phyloP scores from a whole-genome alignment of 2,888 invertebrate species.

The Cheilosia impressa region DNA sequence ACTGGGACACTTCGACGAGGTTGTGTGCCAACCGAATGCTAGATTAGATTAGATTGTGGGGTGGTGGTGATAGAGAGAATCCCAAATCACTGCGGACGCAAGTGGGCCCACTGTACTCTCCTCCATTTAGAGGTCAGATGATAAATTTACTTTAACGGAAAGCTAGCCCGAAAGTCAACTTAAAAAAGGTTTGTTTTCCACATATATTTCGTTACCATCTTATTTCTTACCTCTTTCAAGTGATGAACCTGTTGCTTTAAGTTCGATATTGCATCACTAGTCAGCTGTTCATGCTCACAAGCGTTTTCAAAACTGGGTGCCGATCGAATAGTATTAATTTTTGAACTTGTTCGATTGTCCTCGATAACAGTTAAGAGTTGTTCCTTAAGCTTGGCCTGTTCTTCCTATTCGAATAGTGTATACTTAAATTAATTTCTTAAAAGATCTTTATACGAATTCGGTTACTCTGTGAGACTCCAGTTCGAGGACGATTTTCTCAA shows the following conservation, averaged over 20 bases:
- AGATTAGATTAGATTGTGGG: too few relatives aligned
- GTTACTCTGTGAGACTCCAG: slow-evolving; percentile 74
- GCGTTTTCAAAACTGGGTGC: slow-evolving; percentile 66
- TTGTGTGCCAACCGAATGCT: too few relatives aligned
- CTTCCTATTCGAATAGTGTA: slow-evolving; percentile 76
- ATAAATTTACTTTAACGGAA: too few relatives aligned
- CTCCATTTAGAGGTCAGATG: too few relatives aligned
- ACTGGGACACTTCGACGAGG: too few relatives aligned
- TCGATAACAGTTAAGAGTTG: slow-evolving; percentile 80
- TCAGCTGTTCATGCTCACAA: slow-evolving; percentile 77
- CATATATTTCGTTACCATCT: not conserved
- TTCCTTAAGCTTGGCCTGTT: slow-evolving; percentile 79
- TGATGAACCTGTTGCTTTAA: slow-evolving; percentile 82
- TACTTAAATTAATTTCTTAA: not conserved
- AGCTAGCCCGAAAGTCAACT: too few relatives aligned
- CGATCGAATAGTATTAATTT: slow-evolving; percentile 77
- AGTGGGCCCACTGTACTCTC: too few relatives aligned
- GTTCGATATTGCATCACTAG: slow-evolving; percentile 81
- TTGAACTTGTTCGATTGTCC: slow-evolving; percentile 81
- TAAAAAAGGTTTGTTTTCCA: too few relatives aligned
- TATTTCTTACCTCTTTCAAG: slow-evolving; percentile 79
- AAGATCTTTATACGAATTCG: not conserved
- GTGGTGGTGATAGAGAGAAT: too few relatives aligned
- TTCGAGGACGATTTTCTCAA: slow-evolving; percentile 69
- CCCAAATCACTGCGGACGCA: too few relatives aligned